Evolutionary conservation across 2,113 vertebrate genomes (phyloP).

Genomic region (Pteruthius melanotis): DNA sequence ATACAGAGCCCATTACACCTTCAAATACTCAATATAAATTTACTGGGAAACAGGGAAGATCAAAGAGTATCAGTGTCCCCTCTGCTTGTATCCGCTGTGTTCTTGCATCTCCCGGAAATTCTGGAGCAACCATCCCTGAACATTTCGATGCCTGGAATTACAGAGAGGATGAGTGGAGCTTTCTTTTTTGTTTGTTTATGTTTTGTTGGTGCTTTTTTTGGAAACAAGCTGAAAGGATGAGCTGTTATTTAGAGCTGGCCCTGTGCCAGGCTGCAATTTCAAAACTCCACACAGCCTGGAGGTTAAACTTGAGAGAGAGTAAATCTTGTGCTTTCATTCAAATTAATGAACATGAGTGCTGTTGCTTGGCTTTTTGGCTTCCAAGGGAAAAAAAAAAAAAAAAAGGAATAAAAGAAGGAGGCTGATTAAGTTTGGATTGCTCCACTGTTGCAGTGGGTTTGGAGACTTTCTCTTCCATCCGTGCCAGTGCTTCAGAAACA

Average conservation of each 20-base stretch:
- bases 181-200: not conserved
- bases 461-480: not conserved
- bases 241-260: not conserved
- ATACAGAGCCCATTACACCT: not conserved
- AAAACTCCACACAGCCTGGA: not conserved
- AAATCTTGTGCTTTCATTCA: not conserved
- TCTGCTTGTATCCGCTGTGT: not conserved
- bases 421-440: not conserved
- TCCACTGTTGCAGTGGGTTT: fast-evolving
- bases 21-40: not conserved
- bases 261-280: not conserved
- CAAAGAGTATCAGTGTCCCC: not conserved
- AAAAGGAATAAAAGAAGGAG: fast-evolving
- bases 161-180: not conserved
- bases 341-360: not conserved
- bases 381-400: too few species aligned
- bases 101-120: not conserved
- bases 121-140: not conserved
- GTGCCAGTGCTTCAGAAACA: not conserved
- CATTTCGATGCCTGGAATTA: not conserved
- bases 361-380: not conserved
- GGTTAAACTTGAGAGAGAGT: not conserved
- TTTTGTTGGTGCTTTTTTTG: not conserved
- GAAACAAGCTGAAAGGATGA: not conserved
- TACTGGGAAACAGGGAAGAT: not conserved